Evolutionary conservation across 2,888 invertebrate species (phyloP), one percentile per base, ranked within the genome.

Genomic region (Amblyteles armatorius): DNA sequence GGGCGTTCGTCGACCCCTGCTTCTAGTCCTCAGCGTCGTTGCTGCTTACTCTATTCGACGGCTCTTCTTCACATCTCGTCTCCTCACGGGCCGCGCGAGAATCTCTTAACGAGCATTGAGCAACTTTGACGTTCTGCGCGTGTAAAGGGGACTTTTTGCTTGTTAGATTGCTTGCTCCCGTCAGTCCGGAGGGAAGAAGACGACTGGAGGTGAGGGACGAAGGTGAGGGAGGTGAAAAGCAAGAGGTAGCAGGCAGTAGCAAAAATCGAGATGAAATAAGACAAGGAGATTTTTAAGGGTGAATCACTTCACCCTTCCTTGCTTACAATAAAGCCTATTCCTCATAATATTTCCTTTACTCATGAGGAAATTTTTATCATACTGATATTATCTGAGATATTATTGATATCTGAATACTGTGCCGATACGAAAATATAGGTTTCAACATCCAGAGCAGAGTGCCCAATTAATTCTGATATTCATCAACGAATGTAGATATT

Each of bases 101-200:
- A 88, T 87, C 89, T 88, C 89, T 90, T 92, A 92, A 92, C 92
- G 90, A 92, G 92, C 91, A 88, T 90, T 79, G 88, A 88, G 87
- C 86, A 87, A 87, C 88, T 86, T 86, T 88, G 88, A 86, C 87
- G 86, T 79, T 65, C 72, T 48, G 83, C 82, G 85, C 60, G 79
- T 87, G 88, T 89, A 87, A 90, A 90, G 88, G 88, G 86, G 87
- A 89, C 82, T 88, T 90, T 90, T 90, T 87, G 89, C 90, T 92
- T 90, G 91, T 91, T 91, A 90, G 89, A 92, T 91, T 91, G 90
- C 92, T 91, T 90, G 90, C 89, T 88, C 88, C 81, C 80, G 87
- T 86, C 80, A 82, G 83, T 52, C 60, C 60, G 68, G 57, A 69
- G 50, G 52, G 67, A 60, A 67, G 44, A 68, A 44, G 52, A 65